Conservation (phyloP, 2,113 vertebrate genomes). For the Microtus montanus region DNA sequence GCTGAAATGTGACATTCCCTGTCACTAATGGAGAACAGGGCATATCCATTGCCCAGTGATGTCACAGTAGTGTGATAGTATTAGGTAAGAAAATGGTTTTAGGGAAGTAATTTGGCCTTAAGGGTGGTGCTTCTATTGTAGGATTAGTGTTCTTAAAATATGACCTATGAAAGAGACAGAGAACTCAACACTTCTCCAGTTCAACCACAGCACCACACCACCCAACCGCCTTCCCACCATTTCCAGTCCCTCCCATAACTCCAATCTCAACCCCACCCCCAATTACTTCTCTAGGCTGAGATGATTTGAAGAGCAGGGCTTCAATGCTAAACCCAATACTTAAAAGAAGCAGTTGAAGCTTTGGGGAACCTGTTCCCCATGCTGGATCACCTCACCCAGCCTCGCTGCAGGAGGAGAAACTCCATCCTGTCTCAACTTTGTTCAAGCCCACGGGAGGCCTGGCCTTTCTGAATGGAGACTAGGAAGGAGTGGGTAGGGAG, state of each 20-base stretch:
- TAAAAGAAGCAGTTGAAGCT: not conserved
- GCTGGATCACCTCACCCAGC: too few relatives aligned
- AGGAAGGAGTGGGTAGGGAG: too few relatives aligned
- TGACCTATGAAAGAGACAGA: not conserved
- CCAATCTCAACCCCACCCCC: not conserved
- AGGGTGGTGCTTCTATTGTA: rapidly evolving
- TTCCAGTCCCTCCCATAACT: not conserved
- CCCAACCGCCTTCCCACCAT: not conserved
- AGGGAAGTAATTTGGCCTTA: not conserved
- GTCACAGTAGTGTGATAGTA: not conserved
- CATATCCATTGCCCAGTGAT: not conserved
- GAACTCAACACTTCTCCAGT: not conserved
- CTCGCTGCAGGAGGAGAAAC: too few relatives aligned
- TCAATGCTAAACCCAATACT: not conserved
- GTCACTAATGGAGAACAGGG: not conserved
- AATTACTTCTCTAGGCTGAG: not conserved
- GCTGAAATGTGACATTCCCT: not conserved
- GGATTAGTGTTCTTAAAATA: not conserved
- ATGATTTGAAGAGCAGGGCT: not conserved
- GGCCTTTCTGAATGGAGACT: too few relatives aligned
- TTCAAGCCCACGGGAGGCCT: too few relatives aligned
- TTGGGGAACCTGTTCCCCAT: too few relatives aligned
- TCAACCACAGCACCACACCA: not conserved
- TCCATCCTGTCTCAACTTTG: too few relatives aligned
- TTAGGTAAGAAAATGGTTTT: not conserved